Percentiles rank a stretch among this genome's conserved stretches.
Conservation (phyloP, 64 coral and sea anemone genomes). For the Montipora capricornis region DNA sequence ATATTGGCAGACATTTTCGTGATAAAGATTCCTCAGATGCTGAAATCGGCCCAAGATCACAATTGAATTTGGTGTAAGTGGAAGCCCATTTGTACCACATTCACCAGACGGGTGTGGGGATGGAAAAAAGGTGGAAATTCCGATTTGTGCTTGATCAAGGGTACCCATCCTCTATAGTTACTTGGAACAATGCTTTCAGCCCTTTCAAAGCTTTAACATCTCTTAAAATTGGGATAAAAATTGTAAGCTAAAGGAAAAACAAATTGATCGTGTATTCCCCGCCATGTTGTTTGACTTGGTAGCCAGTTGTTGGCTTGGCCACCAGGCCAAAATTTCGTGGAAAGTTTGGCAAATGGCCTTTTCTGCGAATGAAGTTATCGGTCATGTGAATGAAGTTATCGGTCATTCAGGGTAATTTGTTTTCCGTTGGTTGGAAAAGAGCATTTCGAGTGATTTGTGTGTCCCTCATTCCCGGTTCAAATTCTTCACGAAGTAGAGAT, state of each 20-base stretch:
- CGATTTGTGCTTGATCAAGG: constrained; percentile 85
- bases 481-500: not conserved
- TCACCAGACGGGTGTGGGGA: constrained; percentile 89
- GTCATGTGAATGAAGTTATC: not conserved
- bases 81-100: constrained; percentile 97
- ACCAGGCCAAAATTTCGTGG: not conserved
- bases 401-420: not conserved
- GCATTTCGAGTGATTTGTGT: constrained; percentile 8
- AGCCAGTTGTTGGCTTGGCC: not conserved
- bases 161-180: constrained; percentile 71
- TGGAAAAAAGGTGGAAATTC: constrained; percentile 94
- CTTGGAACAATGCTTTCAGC: not conserved
- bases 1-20: constrained; percentile 97
- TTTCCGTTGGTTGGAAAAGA: constrained; percentile 34
- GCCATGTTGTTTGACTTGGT: constrained; percentile 55
- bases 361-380: constrained; percentile 26
- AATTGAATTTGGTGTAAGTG: constrained; percentile 97
- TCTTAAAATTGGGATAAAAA: not conserved
- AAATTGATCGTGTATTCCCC: not conserved
- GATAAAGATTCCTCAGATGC: constrained; percentile 76
- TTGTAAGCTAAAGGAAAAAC: too few species aligned
- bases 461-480: constrained; percentile 2
- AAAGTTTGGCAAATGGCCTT: not conserved
- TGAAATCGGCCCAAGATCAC: constrained; percentile 95
- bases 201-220: not conserved